These are phyloP conservation scores for Chaetoderma sp. DNA, from an alignment of 2,888 invertebrate species.

Conservation along the genomic window DNA sequence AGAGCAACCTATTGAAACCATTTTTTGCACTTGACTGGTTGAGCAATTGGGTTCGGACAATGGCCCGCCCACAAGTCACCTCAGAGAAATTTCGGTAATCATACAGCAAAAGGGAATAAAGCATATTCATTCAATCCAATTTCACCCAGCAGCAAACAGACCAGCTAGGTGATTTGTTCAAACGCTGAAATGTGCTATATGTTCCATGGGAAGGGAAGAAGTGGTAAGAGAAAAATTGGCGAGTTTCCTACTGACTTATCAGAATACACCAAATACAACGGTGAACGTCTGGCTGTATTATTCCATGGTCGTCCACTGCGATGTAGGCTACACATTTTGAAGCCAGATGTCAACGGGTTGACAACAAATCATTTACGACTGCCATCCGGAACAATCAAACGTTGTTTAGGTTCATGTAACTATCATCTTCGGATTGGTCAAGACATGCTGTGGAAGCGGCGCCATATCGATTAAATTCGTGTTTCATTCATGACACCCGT, in stretches of 20 bases:
- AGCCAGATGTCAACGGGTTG: neutral
- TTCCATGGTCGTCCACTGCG: neutral
- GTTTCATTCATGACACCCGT: too few relatives aligned
- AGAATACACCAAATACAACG: too few relatives aligned
- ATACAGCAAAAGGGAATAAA: constrained; percentile 1
- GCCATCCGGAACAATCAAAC: too few relatives aligned
- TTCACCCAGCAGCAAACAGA: constrained; percentile 10
- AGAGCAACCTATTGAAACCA: too few relatives aligned
- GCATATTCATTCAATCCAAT: neutral
- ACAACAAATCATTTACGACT: too few relatives aligned
- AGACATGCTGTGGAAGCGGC: too few relatives aligned
- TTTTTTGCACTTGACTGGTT: too few relatives aligned
- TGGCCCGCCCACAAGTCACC: too few relatives aligned
- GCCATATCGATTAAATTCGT: too few relatives aligned
- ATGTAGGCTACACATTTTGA: neutral
- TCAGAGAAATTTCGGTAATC: neutral
- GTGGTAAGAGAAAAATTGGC: neutral
- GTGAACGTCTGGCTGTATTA: neutral
- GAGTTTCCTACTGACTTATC: neutral
- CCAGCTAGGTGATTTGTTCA: constrained; percentile 3
- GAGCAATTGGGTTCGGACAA: too few relatives aligned
- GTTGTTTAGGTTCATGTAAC: too few relatives aligned
- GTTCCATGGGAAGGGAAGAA: neutral
- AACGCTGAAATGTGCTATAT: neutral
- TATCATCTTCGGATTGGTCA: too few relatives aligned